Evolutionary conservation across 2,113 vertebrate genomes (phyloP), one percentile per base, ranked within the genome.

Genomic region (Xenotilapia longispinis): DNA sequence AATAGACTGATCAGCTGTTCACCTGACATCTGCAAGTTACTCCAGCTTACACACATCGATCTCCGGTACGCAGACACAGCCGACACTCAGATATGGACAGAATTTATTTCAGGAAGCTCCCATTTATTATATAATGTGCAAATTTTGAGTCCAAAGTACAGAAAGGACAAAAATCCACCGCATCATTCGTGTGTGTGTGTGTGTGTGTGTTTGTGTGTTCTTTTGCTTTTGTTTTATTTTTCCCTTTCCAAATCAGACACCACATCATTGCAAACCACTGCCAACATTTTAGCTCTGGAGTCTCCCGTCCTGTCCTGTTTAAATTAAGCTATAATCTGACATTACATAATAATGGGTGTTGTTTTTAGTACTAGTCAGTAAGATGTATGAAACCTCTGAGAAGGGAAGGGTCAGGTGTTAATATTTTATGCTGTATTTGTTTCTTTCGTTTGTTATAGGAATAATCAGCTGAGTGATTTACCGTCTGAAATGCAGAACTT

Each of bases 381-480:
- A 45, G 54, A 42, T 6, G 13, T 58, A 49, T 10, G n/a, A 19
- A 49, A 70, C 42, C 6, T 28, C 42, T 75, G 15, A 75, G 7
- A 28, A 42, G 15, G 58, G 6, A 63, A 68, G 70, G 70, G 6
- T 47, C 6, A 17, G 6, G 42, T 47, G 42, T 75, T 75, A 19
- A 28, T 28, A 75, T 75, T 81, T 47, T 5, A 19, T 81, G 57
- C 14, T 58, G 11, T 17, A 1, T 49, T 5, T 53, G 31, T 63
- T 38, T 38, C 63, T 38, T 65, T 65, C 3, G 19, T 68, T 47
- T 92, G 42, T 91, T 87, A 84, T 94, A 99, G 99, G 86, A 99
- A 99, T 91, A 99, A 99, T 85, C 57, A 96, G 89, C 94, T 99
- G 95, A 96, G 86, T 53, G 97, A 97, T 80, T 94, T 99, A 91